Evolutionary conservation across 2,888 invertebrate species (phyloP), one percentile per base, ranked within the genome.

Genomic region (Baronia brevicornis): DNA sequence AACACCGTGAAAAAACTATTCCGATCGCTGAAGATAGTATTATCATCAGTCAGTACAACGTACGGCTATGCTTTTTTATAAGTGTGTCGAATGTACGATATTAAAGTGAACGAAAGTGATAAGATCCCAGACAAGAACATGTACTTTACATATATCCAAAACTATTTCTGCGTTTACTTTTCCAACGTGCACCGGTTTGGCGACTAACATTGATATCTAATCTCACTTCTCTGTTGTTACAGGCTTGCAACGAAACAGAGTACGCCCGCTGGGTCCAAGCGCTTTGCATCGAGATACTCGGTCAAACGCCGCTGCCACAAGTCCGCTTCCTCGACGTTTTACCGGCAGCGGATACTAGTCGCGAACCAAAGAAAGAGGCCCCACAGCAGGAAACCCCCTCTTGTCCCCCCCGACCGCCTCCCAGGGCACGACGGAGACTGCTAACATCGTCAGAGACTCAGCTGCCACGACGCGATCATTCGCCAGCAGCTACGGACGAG

Each of bases 251-350:
- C 57, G 89, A 90, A 63, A 85, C 87, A 51, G 87, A 89, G 51
- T 91, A 91, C 68, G 88, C 90, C 68, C 86, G 89, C 36, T 92
- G 91, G 91, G 90, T 91, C 54, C 89, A 89, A 54, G 89, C 90
- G 33, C 86, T 92, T 40, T 91, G 91, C 30, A 88, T 91, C 42
- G 91, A 92, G 64, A 86, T 92, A 43, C 89, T 92, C 44, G 87
- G 91, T 2, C 91, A 92, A 63, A 92, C 91, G 14, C 91, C 91
- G 9, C 71, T 91, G 43, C 90, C 90, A 27, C 88, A 89, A 43
- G 86, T 91, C 36, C 89, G 91, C 58, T 91, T 91, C 60, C 68
- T 91, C 54, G 91, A 91, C 62, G 91, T 91, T 43, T 60, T 90
- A 34, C 86, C 88, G 41, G 86, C 89, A 27, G 87, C 89, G 30